These are phyloP conservation scores for Hypothenemus hampei DNA, from an alignment of 1,140 invertebrate species.

Conservation along the genomic window DNA sequence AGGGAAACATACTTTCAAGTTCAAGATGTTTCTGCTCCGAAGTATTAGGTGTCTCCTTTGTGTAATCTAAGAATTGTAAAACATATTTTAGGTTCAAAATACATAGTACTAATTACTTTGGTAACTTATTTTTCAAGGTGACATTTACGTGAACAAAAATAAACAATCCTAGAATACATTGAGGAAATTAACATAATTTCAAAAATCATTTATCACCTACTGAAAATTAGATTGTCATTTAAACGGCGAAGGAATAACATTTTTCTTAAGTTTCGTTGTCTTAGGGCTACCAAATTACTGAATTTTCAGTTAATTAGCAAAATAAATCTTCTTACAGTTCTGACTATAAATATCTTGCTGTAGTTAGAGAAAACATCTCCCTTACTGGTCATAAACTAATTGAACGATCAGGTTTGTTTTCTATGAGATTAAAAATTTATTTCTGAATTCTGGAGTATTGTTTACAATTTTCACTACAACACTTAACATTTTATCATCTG, in stretches of 20 bases:
- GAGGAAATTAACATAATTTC: slow-evolving; percentile 16
- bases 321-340: not conserved
- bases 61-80: no score
- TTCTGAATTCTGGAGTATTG: no score
- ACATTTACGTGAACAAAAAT: slow-evolving; percentile 8
- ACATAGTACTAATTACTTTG: not conserved
- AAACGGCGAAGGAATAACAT: slow-evolving; percentile 11
- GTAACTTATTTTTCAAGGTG: slow-evolving; percentile 1
- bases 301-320: slow-evolving; percentile 15
- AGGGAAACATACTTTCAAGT: no score
- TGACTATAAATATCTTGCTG: not conserved
- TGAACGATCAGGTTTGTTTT: no score
- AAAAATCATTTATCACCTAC: slow-evolving; percentile 21
- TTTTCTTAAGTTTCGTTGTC: slow-evolving; percentile 6
- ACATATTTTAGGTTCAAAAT: no score
- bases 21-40: no score
- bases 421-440: no score
- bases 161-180: slow-evolving; percentile 4
- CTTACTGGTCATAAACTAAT: no score
- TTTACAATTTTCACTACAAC: no score
- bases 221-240: slow-evolving; percentile 17
- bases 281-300: slow-evolving; percentile 13
- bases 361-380: no score
- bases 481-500: no score
- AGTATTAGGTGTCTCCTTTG: no score